phyloP scores from a whole-genome alignment of 2,888 invertebrate species.

The Dasysyrphus albostriatus region DNA sequence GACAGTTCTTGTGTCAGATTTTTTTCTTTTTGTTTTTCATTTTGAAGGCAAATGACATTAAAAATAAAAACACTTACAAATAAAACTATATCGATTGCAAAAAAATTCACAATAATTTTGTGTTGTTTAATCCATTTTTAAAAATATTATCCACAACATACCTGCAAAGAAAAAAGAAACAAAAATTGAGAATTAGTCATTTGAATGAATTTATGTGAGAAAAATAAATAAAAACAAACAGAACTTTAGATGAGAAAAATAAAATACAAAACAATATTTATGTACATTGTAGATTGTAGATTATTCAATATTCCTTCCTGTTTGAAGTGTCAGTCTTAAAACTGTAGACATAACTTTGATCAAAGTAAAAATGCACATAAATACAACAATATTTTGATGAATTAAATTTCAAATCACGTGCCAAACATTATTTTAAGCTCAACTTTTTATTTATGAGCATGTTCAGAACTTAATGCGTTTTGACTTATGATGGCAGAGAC shows the following conservation, averaged over 20 bases:
- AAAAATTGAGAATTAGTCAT: constrained; percentile 39
- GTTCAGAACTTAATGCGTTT: constrained; percentile 59
- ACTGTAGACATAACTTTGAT: constrained; percentile 14
- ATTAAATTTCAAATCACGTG: constrained; percentile 72
- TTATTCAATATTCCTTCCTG: constrained; percentile 28
- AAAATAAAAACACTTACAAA: constrained; percentile 34
- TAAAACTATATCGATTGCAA: constrained; percentile 23
- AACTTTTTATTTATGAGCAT: constrained; percentile 65
- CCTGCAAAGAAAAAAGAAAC: constrained; percentile 53
- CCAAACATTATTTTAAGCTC: constrained; percentile 62
- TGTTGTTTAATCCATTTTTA: neutral
- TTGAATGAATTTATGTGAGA: neutral
- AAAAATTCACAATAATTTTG: constrained; percentile 34
- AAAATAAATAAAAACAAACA: constrained; percentile 28
- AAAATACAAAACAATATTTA: neutral
- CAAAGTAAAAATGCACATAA: constrained; percentile 2
- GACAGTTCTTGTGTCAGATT: constrained; percentile 55
- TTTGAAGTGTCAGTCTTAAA: constrained; percentile 28
- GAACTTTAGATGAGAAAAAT: constrained; percentile 9
- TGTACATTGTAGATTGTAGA: too few species aligned
- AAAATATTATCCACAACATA: constrained; percentile 56
- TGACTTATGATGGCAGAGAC: constrained; percentile 48
- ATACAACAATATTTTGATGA: constrained; percentile 28
- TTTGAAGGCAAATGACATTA: constrained; percentile 36
- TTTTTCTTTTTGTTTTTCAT: neutral